Conservation (phyloP, 2,113 vertebrate genomes). For the Menura novaehollandiae region DNA sequence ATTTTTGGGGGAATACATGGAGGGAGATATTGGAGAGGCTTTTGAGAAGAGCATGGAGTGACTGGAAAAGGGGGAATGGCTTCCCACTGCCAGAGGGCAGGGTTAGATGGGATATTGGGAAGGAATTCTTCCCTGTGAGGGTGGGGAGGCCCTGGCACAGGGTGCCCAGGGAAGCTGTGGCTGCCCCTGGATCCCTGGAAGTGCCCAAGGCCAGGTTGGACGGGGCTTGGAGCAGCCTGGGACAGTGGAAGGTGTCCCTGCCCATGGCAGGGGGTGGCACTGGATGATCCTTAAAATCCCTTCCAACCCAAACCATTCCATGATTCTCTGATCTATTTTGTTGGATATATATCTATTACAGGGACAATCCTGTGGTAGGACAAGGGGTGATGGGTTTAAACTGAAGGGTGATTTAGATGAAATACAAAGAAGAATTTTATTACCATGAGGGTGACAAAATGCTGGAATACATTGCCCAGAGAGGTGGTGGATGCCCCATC, state of each 20-base stretch:
- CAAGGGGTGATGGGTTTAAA: no score
- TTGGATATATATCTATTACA: no score
- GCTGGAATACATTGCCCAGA: background rate
- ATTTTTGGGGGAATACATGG: fast-evolving
- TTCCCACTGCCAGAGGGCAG: background rate
- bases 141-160: background rate
- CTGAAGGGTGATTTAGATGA: no score
- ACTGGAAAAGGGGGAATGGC: background rate
- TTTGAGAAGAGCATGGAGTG: background rate
- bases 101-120: background rate
- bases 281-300: background rate
- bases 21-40: background rate
- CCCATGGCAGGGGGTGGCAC: no score
- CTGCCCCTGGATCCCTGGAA: background rate
- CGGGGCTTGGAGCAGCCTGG: background rate
- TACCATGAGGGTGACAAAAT: background rate
- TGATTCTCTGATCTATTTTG: background rate
- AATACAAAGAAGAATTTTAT: no score
- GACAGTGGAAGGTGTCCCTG: background rate
- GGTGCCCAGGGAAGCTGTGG: background rate
- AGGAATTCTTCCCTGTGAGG: background rate
- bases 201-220: background rate
- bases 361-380: no score
- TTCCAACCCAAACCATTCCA: background rate
- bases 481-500: background rate